Conservation (phyloP, 37 sponge, comb jelly and placozoan species). For the Oscarella lobularis region DNA sequence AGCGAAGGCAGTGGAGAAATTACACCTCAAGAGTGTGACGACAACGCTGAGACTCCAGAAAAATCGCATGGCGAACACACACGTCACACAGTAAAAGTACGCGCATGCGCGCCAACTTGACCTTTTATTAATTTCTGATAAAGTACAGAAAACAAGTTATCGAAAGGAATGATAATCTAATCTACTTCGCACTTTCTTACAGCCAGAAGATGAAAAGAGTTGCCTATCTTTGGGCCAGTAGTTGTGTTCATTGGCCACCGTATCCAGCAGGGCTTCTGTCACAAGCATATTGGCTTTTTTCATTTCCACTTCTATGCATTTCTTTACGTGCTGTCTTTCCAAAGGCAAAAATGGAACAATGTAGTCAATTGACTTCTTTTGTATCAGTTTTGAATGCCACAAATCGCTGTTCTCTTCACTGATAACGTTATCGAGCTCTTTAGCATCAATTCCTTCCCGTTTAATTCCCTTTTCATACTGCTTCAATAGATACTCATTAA, state of each 20-base stretch:
- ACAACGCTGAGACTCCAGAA: too few species aligned
- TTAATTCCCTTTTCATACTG: not conserved
- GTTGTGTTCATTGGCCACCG: not conserved
- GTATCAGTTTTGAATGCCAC: not conserved
- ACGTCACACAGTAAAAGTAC: too few species aligned
- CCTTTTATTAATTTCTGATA: too few species aligned
- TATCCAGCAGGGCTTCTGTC: not conserved
- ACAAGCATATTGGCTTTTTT: not conserved
- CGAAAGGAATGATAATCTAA: too few species aligned
- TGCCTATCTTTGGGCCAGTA: not conserved
- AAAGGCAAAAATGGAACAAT: conserved; percentile 5
- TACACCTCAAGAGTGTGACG: too few species aligned
- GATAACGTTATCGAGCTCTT: not conserved
- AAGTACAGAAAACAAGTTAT: too few species aligned
- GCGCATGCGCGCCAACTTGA: too few species aligned
- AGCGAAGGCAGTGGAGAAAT: too few species aligned
- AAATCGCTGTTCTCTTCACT: not conserved
- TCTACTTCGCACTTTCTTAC: not conserved
- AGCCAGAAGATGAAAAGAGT: not conserved
- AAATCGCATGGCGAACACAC: too few species aligned
- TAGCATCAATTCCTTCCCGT: not conserved
- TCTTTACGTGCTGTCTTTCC: not conserved
- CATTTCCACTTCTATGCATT: not conserved
- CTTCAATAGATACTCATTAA: not conserved
- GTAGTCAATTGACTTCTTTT: not conserved